These are phyloP conservation scores for Scaptomyza graminum DNA, from an alignment of 1,140 invertebrate genomes.

Conservation along the genomic window DNA sequence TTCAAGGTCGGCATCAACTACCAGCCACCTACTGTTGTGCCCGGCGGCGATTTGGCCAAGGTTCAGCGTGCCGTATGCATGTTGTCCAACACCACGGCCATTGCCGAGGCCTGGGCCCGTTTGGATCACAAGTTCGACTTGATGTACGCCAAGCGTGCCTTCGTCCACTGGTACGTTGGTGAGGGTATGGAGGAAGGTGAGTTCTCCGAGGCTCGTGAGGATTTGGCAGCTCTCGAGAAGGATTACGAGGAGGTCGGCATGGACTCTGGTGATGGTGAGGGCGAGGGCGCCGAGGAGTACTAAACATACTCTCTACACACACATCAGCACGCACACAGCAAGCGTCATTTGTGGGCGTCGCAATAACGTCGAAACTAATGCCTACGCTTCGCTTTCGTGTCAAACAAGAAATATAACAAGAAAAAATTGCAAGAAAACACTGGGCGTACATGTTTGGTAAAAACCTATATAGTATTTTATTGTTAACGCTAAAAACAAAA, in stretches of 20 bases:
- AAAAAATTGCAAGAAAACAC: conserved; percentile 32
- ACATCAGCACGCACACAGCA: conserved; percentile 10
- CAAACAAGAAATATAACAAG: conserved; percentile 17
- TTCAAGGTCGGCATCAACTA: conserved; percentile 93
- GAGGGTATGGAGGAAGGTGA: conserved; percentile 95
- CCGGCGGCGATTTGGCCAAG: conserved; percentile 91
- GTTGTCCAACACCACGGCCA: conserved; percentile 93
- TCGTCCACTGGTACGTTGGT: conserved; percentile 94
- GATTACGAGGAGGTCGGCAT: conserved; percentile 93
- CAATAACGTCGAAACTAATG: conserved; percentile 61
- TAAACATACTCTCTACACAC: conserved; percentile 73
- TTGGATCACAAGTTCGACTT: conserved; percentile 93
- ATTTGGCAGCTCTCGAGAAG: conserved; percentile 92
- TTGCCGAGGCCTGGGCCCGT: conserved; percentile 91
- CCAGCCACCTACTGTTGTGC: conserved; percentile 92
- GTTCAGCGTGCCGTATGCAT: conserved; percentile 90
- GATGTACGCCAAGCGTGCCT: conserved; percentile 93
- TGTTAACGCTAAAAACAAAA: conserved; percentile 32
- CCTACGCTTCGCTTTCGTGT: conserved; percentile 39
- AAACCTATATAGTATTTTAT: conserved; percentile 65
- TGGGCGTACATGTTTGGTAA: conserved; percentile 16
- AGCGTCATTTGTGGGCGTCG: conserved; percentile 61
- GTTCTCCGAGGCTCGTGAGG: conserved; percentile 94
- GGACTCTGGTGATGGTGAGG: conserved; percentile 90
- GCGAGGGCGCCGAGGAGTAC: conserved; percentile 89